Conservation (phyloP, 2,797 vertebrate genomes). For the Sardinella longiceps region DNA sequence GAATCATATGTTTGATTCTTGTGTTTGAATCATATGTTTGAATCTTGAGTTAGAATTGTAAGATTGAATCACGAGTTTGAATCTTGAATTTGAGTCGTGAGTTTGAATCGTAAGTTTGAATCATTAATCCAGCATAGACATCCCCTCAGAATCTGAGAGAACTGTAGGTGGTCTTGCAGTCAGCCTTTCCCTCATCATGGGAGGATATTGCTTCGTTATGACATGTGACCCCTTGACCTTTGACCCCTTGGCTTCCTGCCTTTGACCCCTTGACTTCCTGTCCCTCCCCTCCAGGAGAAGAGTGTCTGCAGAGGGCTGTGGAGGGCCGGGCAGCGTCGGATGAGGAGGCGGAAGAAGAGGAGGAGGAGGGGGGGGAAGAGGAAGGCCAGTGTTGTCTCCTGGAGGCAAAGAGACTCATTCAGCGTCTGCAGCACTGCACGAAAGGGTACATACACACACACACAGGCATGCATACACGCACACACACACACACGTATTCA, state of each 20-base stretch:
- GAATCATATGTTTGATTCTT: too few species aligned
- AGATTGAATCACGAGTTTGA: too few species aligned
- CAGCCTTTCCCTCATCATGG: background rate
- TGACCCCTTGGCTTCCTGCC: too few species aligned
- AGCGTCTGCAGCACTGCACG: conserved; percentile 56
- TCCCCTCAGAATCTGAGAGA: background rate
- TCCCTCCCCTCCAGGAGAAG: conserved; percentile 56
- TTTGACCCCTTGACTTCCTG: conserved; percentile 7
- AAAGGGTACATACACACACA: conserved; percentile 62
- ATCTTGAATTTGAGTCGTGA: too few species aligned
- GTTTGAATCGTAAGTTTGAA: background rate
- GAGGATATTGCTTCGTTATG: background rate
- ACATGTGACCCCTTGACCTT: background rate
- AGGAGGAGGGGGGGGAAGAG: conserved; percentile 54
- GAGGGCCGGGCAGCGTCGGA: conserved; percentile 79
- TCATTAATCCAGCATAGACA: background rate
- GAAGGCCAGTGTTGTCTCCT: conserved; percentile 55
- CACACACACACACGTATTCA: background rate
- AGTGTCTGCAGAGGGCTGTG: conserved; percentile 75
- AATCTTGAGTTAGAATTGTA: too few species aligned
- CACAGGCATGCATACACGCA: background rate
- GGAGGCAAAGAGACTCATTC: conserved; percentile 63
- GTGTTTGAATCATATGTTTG: too few species aligned
- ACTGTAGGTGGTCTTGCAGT: background rate
- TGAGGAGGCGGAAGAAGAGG: conserved; percentile 79